These are phyloP conservation scores for Leistus spinibarbis DNA, from an alignment of 2,888 invertebrate genomes.

Conservation along the genomic window DNA sequence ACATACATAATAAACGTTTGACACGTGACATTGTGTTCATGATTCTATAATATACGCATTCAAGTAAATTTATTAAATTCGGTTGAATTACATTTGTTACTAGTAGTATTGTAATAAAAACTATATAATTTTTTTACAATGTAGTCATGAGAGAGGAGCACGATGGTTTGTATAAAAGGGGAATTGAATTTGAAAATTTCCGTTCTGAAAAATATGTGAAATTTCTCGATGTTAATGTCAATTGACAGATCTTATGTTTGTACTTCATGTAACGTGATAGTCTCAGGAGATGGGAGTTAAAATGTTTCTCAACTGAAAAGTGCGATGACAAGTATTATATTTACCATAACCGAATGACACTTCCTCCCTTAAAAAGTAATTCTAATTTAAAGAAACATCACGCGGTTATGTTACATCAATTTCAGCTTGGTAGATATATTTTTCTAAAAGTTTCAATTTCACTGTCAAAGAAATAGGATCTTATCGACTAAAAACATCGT, in stretches of 20 bases:
- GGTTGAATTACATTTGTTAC: too few relatives aligned
- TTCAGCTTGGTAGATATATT: background rate
- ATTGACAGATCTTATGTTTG: slow-evolving; percentile 23
- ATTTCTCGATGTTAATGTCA: background rate
- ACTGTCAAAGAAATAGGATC: slow-evolving; percentile 29
- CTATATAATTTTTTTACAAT: too few relatives aligned
- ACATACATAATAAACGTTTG: background rate
- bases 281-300: slow-evolving; percentile 21
- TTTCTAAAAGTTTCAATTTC: slow-evolving; percentile 20
- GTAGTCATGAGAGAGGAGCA: background rate
- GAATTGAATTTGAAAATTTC: background rate
- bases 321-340: background rate
- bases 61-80: too few relatives aligned
- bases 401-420: slow-evolving; percentile 20
- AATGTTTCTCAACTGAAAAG: slow-evolving; percentile 10
- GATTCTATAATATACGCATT: too few relatives aligned
- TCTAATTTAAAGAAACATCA: slow-evolving; percentile 32
- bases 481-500: slow-evolving; percentile 24
- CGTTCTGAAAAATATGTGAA: background rate
- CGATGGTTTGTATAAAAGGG: background rate
- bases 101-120: too few relatives aligned
- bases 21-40: background rate
- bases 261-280: slow-evolving; percentile 21
- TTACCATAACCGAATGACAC: slow-evolving; percentile 33
- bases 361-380: slow-evolving; percentile 1